phyloP scores from a whole-genome alignment of 2,888 invertebrate species.

The Phymatocera aterrima region DNA sequence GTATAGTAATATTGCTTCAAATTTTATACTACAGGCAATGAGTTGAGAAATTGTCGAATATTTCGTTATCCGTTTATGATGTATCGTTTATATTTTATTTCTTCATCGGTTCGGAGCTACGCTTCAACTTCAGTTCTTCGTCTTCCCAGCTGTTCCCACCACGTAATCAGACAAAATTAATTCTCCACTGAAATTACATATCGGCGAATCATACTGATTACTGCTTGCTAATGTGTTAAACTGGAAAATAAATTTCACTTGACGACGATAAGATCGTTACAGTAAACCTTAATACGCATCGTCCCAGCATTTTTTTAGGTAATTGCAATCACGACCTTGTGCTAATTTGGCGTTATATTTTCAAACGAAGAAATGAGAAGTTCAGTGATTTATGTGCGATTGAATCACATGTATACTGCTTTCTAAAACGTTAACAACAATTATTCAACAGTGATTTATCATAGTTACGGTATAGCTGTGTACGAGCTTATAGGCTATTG shows the following conservation, averaged over 20 bases:
- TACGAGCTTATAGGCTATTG: too few species aligned
- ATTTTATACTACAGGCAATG: too few species aligned
- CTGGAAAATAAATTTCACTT: slow-evolving; percentile 11
- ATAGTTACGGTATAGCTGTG: too few species aligned
- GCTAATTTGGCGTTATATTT: slow-evolving; percentile 7
- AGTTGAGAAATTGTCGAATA: neutral
- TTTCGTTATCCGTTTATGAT: neutral
- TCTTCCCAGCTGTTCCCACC: neutral
- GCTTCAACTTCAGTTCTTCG: neutral
- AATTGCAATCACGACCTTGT: slow-evolving; percentile 32
- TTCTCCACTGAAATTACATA: neutral
- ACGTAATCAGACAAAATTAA: neutral
- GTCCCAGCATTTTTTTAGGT: neutral
- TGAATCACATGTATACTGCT: neutral
- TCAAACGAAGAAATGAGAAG: neutral
- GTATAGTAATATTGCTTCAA: too few species aligned
- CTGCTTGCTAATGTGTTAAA: neutral
- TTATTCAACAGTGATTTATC: too few species aligned
- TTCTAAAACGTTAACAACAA: too few species aligned
- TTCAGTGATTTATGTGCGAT: neutral
- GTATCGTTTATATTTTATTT: neutral
- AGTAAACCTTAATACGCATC: neutral
- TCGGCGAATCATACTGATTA: neutral
- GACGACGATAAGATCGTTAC: neutral
- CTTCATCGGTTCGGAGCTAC: neutral